Evolutionary conservation across 2,888 invertebrate genomes (phyloP).

Genomic region (Lithophane leautieri): DNA sequence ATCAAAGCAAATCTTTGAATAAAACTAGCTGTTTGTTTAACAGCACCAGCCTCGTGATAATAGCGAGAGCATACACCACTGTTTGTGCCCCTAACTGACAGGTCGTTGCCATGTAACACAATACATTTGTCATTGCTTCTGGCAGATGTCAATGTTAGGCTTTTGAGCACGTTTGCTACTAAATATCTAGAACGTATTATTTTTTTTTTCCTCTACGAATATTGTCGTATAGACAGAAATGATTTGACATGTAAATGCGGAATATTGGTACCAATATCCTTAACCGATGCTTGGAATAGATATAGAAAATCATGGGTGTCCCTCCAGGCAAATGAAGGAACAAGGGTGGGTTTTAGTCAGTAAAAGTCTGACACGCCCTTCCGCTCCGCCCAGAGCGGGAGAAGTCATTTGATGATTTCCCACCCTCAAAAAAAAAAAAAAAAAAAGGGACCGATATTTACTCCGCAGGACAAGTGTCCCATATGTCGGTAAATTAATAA

Average conservation of each 20-base stretch:
- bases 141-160: constrained; percentile 53
- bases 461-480: neutral
- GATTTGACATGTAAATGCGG: neutral
- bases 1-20: constrained; percentile 47
- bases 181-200: constrained; percentile 10
- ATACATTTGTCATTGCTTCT: constrained; percentile 54
- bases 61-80: constrained; percentile 57
- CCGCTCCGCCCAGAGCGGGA: no score
- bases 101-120: constrained; percentile 62
- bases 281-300: neutral
- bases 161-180: constrained; percentile 55
- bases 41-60: constrained; percentile 52
- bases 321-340: no score
- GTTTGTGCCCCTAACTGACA: constrained; percentile 45
- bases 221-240: neutral
- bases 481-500: constrained; percentile 17
- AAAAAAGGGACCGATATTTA: constrained; percentile 20
- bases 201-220: constrained; percentile 21
- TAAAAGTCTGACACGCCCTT: no score
- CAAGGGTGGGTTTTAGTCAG: no score
- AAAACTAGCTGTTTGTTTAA: constrained; percentile 49
- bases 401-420: no score
- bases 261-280: neutral
- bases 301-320: constrained; percentile 1
- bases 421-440: no score